Evolutionary conservation across 2,888 invertebrate species (phyloP), one percentile per base, ranked within the genome.

Genomic region (Steinernema carpocapsae): DNA sequence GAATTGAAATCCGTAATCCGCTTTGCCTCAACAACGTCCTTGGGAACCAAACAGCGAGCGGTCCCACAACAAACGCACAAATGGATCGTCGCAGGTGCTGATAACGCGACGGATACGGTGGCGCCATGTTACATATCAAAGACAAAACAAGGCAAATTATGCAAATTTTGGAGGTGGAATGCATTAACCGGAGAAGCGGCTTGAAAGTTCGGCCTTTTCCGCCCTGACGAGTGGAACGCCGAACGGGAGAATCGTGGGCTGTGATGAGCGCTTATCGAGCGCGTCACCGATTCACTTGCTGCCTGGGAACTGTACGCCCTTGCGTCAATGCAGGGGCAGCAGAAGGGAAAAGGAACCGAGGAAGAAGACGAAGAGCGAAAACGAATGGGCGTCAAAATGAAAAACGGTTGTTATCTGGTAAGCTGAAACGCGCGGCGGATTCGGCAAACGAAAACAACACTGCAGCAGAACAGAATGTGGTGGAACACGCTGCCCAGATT

Each of bases 261-360:
- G 56, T 56, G 56, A 4, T 56, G 56, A 19, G 26, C 22, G 56
- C 56, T 56, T 56, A 56, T 56, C 56, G 56, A 26, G 56, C 26
- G 56, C 56, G 56, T 10, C 56, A 19, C 26, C 56, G 56, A 56
- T 56, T 56, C 56, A 56, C 56, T 24, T n/a, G 56, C 56, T 56
- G 14, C 17, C 6, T n/a, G n/a, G n/a, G 56, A 56, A 56, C 56
- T 26, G 56, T 56, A 56, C 56, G 51, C 51, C 51, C 51, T 14
- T 56, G 56, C 56, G 56, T 26, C 56, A 56, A 6, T 4, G 10
- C 22, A 56, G 7, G 51, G n/a, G 51, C 6, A 14, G 43, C 7
- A 43, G 43, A 51, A 51, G 12, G 12, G 19, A 51, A 51, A 19
- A 51, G 6, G 26, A 26, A 43, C 10, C 14, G 43, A 43, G 14